A percentile compares a stretch with the other conserved stretches of the same genome.
Conservation (phyloP, 1,140 invertebrate genomes). For the Polyergus mexicanus region DNA sequence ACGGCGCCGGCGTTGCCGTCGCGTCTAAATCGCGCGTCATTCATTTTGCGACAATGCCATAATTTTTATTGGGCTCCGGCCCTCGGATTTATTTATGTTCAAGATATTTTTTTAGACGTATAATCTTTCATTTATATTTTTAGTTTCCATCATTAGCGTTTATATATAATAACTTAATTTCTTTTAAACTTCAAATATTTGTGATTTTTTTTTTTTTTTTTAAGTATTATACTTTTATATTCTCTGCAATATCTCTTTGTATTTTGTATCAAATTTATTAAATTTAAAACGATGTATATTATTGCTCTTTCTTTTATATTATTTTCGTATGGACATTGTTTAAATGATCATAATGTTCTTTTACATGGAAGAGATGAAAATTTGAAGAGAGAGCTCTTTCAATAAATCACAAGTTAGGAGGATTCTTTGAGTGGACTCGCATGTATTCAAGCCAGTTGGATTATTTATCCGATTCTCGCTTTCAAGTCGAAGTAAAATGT, state of each 20-base stretch:
- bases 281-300: not conserved
- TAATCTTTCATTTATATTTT: not conserved
- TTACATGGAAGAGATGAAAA: conserved; percentile 18
- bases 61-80: conserved; percentile 3
- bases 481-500: conserved; percentile 63
- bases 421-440: conserved; percentile 16
- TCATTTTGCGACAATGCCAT: conserved; percentile 30
- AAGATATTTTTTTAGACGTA: conserved; percentile 3
- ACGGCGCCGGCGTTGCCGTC: not conserved
- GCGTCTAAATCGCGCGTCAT: conserved; percentile 40
- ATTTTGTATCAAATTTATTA: not conserved
- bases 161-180: not conserved
- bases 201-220: not conserved
- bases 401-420: conserved; percentile 41
- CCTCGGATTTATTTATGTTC: conserved; percentile 15
- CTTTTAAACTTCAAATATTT: not conserved
- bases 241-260: not conserved
- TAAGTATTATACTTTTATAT: not conserved
- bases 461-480: conserved; percentile 64
- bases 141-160: too few species aligned
- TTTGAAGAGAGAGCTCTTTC: conserved; percentile 17
- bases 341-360: conserved; percentile 6
- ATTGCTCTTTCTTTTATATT: not conserved
- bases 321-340: not conserved
- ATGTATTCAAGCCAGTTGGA: conserved; percentile 30